A percentile compares a stretch with the other conserved stretches of the same genome.
These are phyloP conservation scores for Ptiloglossa arizonensis DNA, from an alignment of 1,140 invertebrate genomes.

Conservation along the genomic window DNA sequence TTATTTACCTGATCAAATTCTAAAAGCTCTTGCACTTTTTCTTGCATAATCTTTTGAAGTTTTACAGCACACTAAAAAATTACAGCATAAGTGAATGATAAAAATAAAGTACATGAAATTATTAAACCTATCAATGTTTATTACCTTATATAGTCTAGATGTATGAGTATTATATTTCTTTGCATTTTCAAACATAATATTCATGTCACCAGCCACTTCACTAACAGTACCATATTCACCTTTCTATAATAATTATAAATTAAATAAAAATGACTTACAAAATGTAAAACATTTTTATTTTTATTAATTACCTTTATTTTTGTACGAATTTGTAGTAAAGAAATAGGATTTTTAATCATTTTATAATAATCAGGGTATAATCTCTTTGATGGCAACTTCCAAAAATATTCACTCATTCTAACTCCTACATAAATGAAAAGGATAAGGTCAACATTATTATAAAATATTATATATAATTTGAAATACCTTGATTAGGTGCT, in stretches of 20 bases:
- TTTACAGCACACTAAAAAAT: constrained; percentile 87
- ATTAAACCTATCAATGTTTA: constrained; percentile 37
- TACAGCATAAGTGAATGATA: constrained; percentile 17
- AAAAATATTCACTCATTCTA: constrained; percentile 93
- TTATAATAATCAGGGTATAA: constrained; percentile 99
- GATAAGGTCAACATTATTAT: background rate
- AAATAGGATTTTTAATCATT: constrained; percentile 97
- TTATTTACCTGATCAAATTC: constrained; percentile 88
- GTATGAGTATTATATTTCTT: constrained; percentile 96
- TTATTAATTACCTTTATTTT: constrained; percentile 88
- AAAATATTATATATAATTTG: background rate
- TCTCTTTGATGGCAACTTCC: constrained; percentile 94
- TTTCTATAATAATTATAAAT: constrained; percentile 80
- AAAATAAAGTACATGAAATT: constrained; percentile 22
- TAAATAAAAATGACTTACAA: constrained; percentile 33
- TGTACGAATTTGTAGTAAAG: constrained; percentile 94
- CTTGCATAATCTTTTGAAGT: constrained; percentile 92
- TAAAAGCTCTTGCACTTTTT: constrained; percentile 91
- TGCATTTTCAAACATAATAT: constrained; percentile 99
- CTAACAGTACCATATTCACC: constrained; percentile 93
- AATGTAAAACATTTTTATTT: constrained; percentile 10
- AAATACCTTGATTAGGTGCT: constrained; percentile 85
- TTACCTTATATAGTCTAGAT: constrained; percentile 92
- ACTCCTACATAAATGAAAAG: constrained; percentile 80
- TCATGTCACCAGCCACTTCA: constrained; percentile 96